phyloP scores from a whole-genome alignment of 2,888 invertebrate genomes.

The Stratiomys singularior region DNA sequence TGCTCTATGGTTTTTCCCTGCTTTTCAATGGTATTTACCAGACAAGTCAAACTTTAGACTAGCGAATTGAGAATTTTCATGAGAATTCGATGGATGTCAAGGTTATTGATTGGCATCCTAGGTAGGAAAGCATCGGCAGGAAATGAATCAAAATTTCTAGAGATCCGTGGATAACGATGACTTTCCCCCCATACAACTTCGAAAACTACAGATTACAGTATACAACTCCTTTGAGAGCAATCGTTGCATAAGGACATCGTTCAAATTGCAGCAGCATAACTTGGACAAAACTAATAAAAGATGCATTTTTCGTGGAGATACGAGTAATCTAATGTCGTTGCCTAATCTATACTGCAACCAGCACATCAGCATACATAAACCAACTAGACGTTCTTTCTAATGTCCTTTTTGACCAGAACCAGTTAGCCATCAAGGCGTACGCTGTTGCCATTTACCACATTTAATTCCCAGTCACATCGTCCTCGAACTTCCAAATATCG shows the following conservation, averaged over 20 bases:
- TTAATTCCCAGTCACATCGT: constrained; percentile 2
- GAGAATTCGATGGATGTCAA: neutral
- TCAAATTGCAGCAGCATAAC: neutral
- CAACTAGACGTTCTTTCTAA: neutral
- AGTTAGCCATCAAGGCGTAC: neutral
- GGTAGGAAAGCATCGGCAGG: neutral
- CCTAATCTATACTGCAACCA: constrained; percentile 4
- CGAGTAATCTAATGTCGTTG: neutral
- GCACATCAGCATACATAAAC: constrained; percentile 3
- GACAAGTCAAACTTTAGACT: too few relatives aligned
- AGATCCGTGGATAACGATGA: too few relatives aligned
- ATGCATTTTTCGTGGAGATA: constrained; percentile 1
- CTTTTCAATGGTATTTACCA: too few relatives aligned
- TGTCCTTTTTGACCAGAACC: constrained; percentile 3
- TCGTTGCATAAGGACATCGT: constrained; percentile 25
- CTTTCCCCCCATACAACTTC: too few relatives aligned
- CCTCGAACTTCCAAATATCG: constrained; percentile 15
- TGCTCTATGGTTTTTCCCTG: too few relatives aligned
- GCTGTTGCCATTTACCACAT: neutral
- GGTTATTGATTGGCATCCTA: neutral
- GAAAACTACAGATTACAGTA: too few relatives aligned
- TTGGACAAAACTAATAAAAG: neutral
- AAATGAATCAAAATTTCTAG: neutral
- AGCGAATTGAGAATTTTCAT: neutral
- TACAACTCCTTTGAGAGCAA: neutral